Conservation (phyloP, 2,113 vertebrate genomes). For the Panthera tigris region DNA sequence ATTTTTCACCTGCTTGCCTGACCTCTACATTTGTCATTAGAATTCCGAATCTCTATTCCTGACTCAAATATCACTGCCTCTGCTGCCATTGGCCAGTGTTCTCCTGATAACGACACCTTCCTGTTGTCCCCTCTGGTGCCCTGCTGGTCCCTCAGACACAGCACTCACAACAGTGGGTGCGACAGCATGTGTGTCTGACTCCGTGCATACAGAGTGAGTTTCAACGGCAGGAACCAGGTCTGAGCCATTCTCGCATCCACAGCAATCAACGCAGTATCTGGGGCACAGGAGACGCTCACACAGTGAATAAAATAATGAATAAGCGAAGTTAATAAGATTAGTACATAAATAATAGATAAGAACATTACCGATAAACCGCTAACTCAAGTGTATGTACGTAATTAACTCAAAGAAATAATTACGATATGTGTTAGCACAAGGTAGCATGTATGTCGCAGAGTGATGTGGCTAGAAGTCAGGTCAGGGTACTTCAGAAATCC, state of each 20-base stretch:
- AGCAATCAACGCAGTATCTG: background rate
- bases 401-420: conserved; percentile 15
- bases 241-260: background rate
- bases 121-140: background rate
- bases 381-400: background rate
- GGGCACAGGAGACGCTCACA: background rate
- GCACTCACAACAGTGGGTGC: accelerated
- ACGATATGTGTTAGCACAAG: background rate
- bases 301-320: conserved; percentile 23
- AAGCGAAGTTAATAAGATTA: conserved; percentile 52
- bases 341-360: conserved; percentile 59
- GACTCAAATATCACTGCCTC: background rate
- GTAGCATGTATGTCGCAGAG: background rate
- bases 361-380: conserved; percentile 20
- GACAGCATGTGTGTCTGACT: background rate
- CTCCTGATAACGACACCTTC: accelerated
- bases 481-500: background rate
- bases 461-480: accelerated
- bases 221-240: background rate
- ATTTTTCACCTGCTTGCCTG: background rate
- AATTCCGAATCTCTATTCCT: background rate
- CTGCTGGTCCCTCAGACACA: background rate
- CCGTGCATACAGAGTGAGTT: background rate
- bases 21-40: background rate
- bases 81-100: accelerated